Evolutionary conservation across 2,113 vertebrate species (phyloP), one percentile per base, ranked within the genome.

Genomic region (Raja brachyura): DNA sequence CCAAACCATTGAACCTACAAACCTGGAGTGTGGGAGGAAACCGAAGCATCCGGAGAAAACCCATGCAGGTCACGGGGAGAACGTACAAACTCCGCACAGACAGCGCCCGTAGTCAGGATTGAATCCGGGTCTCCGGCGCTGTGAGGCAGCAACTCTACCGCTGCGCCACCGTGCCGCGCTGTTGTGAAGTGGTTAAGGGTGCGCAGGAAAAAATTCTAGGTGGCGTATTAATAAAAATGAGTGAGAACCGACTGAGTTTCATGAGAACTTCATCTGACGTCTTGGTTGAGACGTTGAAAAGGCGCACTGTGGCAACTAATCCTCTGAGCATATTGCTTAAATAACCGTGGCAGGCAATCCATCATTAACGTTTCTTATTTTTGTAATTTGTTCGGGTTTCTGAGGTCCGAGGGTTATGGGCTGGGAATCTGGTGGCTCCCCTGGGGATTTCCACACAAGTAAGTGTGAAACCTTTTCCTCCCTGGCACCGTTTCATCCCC

Each of bases 301-400:
- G 59, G 63, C 28, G 28, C 28, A 88, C 28, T 31, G 56, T 63
- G 56, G 59, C n/a, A 88, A 31, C 59, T 16, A 86, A 31, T 31
- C 59, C 83, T 66, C 83, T 16, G 13, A 88, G 83, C 28, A 31
- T n/a, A 63, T 6, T 88, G 83, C 28, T 88, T 28, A 66, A 88
- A 31, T 88, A 88, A 88, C 59, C 6, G 13, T 31, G 83, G 25
- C 83, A 88, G 56, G 81, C 81, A 86, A 86, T 86, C 81, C 81
- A 86, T 86, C 81, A 86, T 86, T 86, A 86, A 61, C 56, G 59
- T 86, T 59, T 86, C 81, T 86, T n/a, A 86, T 59, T 86, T 86
- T 31, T 61, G 81, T 86, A n/a, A 86, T 88, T 88, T 88, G 83
- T 88, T n/a, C 83, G 31, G 83, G 59, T 88, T 88, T 88, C 59